These are phyloP conservation scores for Lethrus apterus DNA, from an alignment of 1,140 invertebrate species.

Conservation along the genomic window DNA sequence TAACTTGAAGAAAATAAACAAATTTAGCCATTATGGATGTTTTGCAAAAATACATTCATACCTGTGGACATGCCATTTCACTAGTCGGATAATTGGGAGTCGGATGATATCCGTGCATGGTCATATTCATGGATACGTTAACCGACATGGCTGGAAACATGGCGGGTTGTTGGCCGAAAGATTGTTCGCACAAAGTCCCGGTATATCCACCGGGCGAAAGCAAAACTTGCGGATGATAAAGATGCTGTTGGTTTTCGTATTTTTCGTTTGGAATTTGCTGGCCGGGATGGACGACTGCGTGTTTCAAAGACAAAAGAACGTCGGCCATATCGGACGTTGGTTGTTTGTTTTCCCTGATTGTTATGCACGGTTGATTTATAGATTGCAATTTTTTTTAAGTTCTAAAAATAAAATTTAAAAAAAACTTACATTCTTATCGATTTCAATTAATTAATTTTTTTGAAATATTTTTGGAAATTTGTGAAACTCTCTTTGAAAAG, in stretches of 20 bases:
- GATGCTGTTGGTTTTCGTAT: conserved; percentile 32
- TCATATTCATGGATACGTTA: conserved; percentile 97
- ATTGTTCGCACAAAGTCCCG: conserved; percentile 29
- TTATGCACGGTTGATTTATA: conserved; percentile 27
- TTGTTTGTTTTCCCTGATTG: conserved; percentile 31
- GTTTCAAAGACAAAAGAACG: conserved; percentile 76
- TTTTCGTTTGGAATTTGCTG: conserved; percentile 29
- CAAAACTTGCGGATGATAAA: conserved; percentile 34
- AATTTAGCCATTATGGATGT: not conserved
- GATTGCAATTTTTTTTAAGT: too few relatives aligned
- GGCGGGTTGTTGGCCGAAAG: conserved; percentile 44
- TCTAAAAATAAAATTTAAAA: too few relatives aligned
- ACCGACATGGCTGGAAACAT: conserved; percentile 87
- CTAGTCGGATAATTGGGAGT: conserved; percentile 47
- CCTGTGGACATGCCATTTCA: conserved; percentile 55
- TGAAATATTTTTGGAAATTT: too few relatives aligned
- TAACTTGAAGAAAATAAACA: conserved; percentile 6
- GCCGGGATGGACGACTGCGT: conserved; percentile 76
- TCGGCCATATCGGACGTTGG: conserved; percentile 60
- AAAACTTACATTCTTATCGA: too few relatives aligned
- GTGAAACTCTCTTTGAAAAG: too few relatives aligned
- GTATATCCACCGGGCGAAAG: conserved; percentile 33
- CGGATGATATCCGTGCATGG: conserved; percentile 77
- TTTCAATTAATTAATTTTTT: too few relatives aligned
- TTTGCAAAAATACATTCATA: conserved; percentile 25